Evolutionary conservation across 2,113 vertebrate species (phyloP).

Genomic region (Crotalus viridis): DNA sequence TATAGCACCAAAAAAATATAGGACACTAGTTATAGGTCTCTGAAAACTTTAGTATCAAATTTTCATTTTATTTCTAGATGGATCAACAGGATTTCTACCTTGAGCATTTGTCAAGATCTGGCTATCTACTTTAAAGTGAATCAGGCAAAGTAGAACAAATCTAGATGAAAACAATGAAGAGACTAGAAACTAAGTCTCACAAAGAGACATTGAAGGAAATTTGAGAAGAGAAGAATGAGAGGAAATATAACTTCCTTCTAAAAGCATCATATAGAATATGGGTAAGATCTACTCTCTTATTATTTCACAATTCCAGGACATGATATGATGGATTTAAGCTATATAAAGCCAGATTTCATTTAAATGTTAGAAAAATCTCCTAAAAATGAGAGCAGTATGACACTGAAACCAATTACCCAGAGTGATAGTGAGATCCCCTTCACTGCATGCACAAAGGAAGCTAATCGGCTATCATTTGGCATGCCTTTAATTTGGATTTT

Average conservation of each 20-base stretch:
- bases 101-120: neutral
- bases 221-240: neutral
- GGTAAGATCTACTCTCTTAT: neutral
- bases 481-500: neutral
- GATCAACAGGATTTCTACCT: neutral
- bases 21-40: neutral
- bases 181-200: neutral
- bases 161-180: neutral
- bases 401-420: neutral
- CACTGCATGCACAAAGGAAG: neutral
- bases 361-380: neutral
- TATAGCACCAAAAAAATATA: neutral
- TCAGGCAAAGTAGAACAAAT: neutral
- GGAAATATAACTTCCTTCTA: neutral
- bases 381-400: neutral
- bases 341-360: neutral
- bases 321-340: neutral
- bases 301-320: neutral
- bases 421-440: neutral
- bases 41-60: neutral
- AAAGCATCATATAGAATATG: neutral
- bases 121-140: neutral
- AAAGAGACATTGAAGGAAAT: neutral
- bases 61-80: neutral
- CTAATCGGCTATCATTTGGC: neutral